phyloP scores from a whole-genome alignment of 2,888 invertebrate species.

The Stegophylla sp. region DNA sequence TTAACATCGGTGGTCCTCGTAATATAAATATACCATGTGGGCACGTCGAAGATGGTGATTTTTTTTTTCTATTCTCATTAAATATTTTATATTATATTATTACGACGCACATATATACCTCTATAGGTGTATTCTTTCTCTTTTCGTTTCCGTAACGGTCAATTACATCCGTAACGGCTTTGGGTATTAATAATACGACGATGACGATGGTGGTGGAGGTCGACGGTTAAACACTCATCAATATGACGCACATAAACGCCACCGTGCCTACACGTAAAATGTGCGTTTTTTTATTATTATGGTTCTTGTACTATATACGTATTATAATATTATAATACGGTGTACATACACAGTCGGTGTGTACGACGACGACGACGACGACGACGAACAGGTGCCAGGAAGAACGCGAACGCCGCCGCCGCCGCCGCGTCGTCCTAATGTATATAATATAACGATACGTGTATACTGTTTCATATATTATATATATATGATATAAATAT shows the following conservation, averaged over 20 bases:
- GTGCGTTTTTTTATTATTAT: too few species aligned
- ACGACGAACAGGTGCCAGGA: slow-evolving; percentile 57
- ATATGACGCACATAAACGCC: slow-evolving; percentile 1
- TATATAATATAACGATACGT: not conserved
- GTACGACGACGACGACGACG: slow-evolving; percentile 5
- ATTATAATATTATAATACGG: not conserved
- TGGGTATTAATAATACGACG: too few species aligned
- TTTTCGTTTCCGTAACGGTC: slow-evolving; percentile 42
- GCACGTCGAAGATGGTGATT: not conserved
- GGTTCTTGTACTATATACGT: not conserved
- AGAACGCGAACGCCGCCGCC: not conserved
- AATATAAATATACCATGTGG: not conserved
- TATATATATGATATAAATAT: not conserved
- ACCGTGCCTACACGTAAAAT: not conserved
- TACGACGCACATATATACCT: too few species aligned
- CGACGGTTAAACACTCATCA: slow-evolving; percentile 49
- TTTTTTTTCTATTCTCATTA: not conserved
- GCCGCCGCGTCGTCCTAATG: not conserved
- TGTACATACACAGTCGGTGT: slow-evolving; percentile 6
- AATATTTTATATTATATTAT: too few species aligned
- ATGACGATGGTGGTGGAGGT: too few species aligned
- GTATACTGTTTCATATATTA: not conserved
- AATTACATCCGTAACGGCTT: slow-evolving; percentile 53
- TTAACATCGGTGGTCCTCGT: too few species aligned
- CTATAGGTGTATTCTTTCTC: not conserved